Conservation (phyloP, 2,797 vertebrate genomes). For the Melanitta fusca region DNA sequence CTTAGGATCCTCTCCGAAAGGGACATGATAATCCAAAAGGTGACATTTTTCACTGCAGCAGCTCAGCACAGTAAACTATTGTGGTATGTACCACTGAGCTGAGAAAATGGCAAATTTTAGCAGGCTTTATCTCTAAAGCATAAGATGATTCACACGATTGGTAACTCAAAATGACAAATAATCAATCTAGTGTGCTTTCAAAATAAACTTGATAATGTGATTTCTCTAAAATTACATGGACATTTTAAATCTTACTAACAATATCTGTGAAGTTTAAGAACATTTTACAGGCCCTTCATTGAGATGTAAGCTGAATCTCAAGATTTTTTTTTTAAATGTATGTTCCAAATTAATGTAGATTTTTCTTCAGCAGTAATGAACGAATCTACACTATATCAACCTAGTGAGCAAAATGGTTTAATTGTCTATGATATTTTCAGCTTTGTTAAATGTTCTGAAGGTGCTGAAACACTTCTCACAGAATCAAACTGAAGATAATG, state of each 20-base stretch:
- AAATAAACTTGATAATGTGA: not conserved
- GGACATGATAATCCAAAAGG: not conserved
- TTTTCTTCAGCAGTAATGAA: not conserved
- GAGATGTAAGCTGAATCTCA: not conserved
- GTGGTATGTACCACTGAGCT: not conserved
- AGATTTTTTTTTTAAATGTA: not conserved
- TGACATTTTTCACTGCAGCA: not conserved
- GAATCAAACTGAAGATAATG: not conserved
- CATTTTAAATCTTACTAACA: not conserved
- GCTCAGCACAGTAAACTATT: not conserved
- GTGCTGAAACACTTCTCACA: not conserved
- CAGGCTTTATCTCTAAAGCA: not conserved
- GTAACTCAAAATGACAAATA: not conserved
- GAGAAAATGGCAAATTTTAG: constrained; percentile 4
- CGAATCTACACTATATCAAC: not conserved
- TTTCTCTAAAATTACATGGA: not conserved
- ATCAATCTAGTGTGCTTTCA: not conserved
- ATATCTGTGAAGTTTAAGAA: not conserved
- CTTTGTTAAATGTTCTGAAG: not conserved
- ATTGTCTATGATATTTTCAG: not conserved
- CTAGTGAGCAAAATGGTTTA: not conserved
- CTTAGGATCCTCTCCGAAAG: not conserved
- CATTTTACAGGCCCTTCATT: not conserved
- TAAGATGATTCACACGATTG: not conserved
- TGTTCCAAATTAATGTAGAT: not conserved